Base-by-base conservation (phyloP, 2,797 vertebrate genomes). In the Prionace glauca region DNA sequence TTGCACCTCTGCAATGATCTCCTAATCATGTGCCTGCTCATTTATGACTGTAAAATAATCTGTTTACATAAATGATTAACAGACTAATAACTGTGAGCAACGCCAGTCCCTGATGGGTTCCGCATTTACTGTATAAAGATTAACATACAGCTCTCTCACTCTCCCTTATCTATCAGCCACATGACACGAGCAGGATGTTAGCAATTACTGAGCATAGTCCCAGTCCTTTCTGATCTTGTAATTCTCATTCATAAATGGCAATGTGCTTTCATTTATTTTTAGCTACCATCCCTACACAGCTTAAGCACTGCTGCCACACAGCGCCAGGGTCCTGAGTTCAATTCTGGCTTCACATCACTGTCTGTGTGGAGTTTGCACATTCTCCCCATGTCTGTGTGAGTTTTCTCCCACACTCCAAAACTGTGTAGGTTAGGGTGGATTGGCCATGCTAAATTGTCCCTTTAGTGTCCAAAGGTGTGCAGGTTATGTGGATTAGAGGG, bases 1-100 rank as follows among this genome's bases (percentile, higher is more conserved):
- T 36, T 0, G 20, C 65, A 36, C 9, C 0, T 69, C 36, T 32
- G 22, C 36, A 36, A 93, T 93, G 65, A 41, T 93, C 65, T 93
- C 50, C 67, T 41, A 69, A 93, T 69, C 91, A 67, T 41, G n/a
- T 41, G 65, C 18, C 22, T 93, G 91, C 65, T 93, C 91, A 69
- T 32, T 69, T 93, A 88, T 29, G 24, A 29, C 12, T 14, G 65
- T 2, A 3, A 36, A 41, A 8, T 69, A 93, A 93, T 93, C 36
- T 93, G 91, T 93, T 69, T 69, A 93, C 62, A 71, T 69, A 93
- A 93, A 93, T 93, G 65, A 93, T 93, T 69, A 41, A 69, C 20
- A 10, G 65, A 69, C 91, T 93, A 67, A 65, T 71, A 93, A 93
- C 20, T 67, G 36, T 93, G 9, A 1, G 56, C 20, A n/a, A 32